Evolutionary conservation across 1,140 invertebrate species (phyloP).

Genomic region (Panulirus ornatus): DNA sequence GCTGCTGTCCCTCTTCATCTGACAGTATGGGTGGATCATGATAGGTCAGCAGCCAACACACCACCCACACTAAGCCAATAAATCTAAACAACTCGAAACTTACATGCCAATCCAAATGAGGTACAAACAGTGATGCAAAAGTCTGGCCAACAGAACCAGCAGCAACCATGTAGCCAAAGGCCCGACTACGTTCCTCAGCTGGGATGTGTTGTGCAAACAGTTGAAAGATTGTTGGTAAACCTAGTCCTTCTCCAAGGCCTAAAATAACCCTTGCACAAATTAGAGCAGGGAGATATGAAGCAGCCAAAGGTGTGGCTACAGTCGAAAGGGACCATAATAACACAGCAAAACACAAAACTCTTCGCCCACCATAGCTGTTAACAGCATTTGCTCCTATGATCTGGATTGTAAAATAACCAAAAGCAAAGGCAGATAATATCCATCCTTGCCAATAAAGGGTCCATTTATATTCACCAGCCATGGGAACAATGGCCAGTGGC

Average conservation of each 20-base stretch:
- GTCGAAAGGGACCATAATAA: conserved; percentile 88
- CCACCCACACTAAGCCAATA: conserved; percentile 85
- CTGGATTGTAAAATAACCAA: conserved; percentile 89
- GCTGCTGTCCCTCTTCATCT: conserved; percentile 84
- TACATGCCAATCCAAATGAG: conserved; percentile 84
- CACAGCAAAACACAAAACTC: conserved; percentile 85
- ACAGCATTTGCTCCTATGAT: conserved; percentile 86
- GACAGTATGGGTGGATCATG: conserved; percentile 78
- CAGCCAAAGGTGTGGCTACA: conserved; percentile 85
- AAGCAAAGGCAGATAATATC: conserved; percentile 88
- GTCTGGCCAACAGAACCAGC: conserved; percentile 88
- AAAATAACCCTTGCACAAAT: conserved; percentile 84
- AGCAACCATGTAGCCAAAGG: conserved; percentile 88
- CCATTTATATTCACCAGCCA: conserved; percentile 88
- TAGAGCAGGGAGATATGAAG: conserved; percentile 83
- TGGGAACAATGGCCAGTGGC: conserved; percentile 88
- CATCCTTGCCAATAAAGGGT: conserved; percentile 87
- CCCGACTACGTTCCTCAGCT: conserved; percentile 86
- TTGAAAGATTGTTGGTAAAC: conserved; percentile 89
- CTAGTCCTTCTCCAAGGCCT: conserved; percentile 88
- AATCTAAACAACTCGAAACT: conserved; percentile 87
- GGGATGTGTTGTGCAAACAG: conserved; percentile 88
- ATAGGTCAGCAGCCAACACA: conserved; percentile 85
- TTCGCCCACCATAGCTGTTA: conserved; percentile 86
- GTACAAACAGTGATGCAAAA: conserved; percentile 82